Percentiles rank a stretch among this genome's conserved stretches.
phyloP scores from a whole-genome alignment of 2,113 vertebrate genomes.

The Ancistrus triradiatus region DNA sequence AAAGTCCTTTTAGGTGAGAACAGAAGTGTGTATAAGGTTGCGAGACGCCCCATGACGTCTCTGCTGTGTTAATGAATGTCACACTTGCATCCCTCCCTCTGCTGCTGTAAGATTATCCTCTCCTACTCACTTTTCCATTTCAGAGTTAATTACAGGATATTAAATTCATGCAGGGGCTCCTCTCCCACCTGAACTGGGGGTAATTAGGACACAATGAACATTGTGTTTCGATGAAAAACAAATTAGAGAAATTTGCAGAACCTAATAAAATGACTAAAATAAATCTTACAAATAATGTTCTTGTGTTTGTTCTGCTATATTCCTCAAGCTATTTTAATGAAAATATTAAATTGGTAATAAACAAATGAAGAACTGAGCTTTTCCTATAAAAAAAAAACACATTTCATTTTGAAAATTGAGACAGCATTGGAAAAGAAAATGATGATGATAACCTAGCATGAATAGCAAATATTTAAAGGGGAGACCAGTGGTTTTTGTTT shows the following conservation, averaged over 20 bases:
- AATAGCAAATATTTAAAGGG: too few species aligned
- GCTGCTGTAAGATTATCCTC: conserved; percentile 54
- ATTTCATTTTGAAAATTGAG: too few species aligned
- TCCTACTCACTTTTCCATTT: conserved; percentile 34
- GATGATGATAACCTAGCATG: too few species aligned
- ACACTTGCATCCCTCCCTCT: conserved; percentile 47
- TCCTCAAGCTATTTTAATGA: too few species aligned
- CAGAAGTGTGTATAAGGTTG: neutral
- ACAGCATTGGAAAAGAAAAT: too few species aligned
- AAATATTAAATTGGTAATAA: too few species aligned
- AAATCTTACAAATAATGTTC: too few species aligned
- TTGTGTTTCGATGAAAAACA: neutral
- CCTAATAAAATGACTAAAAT: neutral
- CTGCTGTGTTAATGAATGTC: conserved; percentile 59
- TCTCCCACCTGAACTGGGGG: conserved; percentile 6
- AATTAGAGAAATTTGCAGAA: neutral
- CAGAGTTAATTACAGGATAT: conserved; percentile 45
- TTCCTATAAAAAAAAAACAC: too few species aligned
- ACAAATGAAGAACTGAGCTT: too few species aligned
- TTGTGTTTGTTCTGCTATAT: too few species aligned
- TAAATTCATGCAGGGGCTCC: conserved; percentile 31
- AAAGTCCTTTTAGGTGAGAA: neutral
- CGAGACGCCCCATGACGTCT: conserved; percentile 3
- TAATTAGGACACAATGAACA: conserved; percentile 16
- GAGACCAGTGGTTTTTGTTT: too few species aligned